These are phyloP conservation scores for Limnodromus scolopaceus DNA, from an alignment of 2,797 vertebrate genomes.

Conservation along the genomic window DNA sequence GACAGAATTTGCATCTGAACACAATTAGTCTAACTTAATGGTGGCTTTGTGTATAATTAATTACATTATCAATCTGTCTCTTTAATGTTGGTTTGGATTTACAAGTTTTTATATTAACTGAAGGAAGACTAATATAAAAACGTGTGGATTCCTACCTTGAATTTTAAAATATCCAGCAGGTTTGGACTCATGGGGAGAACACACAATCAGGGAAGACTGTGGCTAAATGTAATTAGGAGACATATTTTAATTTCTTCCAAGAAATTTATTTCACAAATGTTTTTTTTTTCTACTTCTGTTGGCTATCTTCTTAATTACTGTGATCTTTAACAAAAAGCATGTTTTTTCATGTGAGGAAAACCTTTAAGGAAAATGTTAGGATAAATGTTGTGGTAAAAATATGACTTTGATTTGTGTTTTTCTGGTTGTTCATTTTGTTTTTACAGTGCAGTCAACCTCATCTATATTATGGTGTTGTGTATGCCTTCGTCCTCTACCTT, in stretches of 20 bases:
- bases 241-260: neutral
- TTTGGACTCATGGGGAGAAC: neutral
- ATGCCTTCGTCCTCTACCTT: neutral
- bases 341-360: neutral
- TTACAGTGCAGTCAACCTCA: neutral
- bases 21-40: constrained; percentile 9
- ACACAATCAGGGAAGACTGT: neutral
- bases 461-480: neutral
- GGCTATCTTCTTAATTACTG: neutral
- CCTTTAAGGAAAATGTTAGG: neutral
- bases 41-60: constrained; percentile 32
- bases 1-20: constrained; percentile 16
- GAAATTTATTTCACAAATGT: neutral
- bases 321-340: neutral
- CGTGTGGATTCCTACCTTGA: neutral
- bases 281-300: neutral
- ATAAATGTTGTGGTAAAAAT: neutral
- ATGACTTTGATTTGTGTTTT: neutral
- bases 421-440: neutral
- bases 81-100: neutral
- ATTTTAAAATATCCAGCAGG: neutral
- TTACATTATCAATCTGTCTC: constrained; percentile 22
- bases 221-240: neutral
- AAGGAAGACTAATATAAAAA: neutral
- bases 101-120: neutral